Evolutionary conservation across 2,797 vertebrate genomes (phyloP).

Genomic region (Podarcis siculus): DNA sequence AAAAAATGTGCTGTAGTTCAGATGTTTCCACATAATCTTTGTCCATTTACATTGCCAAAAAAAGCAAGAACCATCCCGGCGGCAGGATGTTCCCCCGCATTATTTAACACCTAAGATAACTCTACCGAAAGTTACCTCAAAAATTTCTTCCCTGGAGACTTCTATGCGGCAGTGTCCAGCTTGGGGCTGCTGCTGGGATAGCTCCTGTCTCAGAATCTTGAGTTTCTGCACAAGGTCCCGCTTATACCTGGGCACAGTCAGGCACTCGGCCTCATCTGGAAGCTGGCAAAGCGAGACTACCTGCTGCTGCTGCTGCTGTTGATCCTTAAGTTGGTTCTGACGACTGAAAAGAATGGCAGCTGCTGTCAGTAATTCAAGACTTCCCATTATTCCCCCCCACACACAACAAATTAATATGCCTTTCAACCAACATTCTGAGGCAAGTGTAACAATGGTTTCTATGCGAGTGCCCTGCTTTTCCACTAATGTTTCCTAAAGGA

Average conservation of each 20-base stretch:
- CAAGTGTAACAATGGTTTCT: neutral
- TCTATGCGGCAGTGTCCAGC: conserved; percentile 98
- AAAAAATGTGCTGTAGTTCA: neutral
- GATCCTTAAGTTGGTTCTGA: conserved; percentile 89
- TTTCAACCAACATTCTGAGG: neutral
- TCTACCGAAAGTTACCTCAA: conserved; percentile 85
- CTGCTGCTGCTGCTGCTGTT: conserved; percentile 80
- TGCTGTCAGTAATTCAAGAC: neutral
- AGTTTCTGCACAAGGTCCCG: conserved; percentile 97
- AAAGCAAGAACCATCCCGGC: neutral
- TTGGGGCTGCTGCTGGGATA: conserved; percentile 97
- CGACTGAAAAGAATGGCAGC: conserved; percentile 78
- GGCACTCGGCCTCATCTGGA: conserved; percentile 91
- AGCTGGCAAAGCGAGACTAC: conserved; percentile 87
- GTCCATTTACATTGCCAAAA: neutral
- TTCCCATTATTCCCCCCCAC: neutral
- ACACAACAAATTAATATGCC: neutral
- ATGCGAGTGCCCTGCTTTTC: neutral
- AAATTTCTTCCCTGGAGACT: conserved; percentile 98
- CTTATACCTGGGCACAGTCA: conserved; percentile 95
- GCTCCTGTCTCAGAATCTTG: conserved; percentile 94
- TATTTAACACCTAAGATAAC: neutral
- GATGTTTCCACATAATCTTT: neutral
- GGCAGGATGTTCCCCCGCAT: neutral
- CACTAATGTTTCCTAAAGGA: conserved; percentile 35